Evolutionary conservation across 2,797 vertebrate species (phyloP).

Genomic region (Aphelocoma californica): DNA sequence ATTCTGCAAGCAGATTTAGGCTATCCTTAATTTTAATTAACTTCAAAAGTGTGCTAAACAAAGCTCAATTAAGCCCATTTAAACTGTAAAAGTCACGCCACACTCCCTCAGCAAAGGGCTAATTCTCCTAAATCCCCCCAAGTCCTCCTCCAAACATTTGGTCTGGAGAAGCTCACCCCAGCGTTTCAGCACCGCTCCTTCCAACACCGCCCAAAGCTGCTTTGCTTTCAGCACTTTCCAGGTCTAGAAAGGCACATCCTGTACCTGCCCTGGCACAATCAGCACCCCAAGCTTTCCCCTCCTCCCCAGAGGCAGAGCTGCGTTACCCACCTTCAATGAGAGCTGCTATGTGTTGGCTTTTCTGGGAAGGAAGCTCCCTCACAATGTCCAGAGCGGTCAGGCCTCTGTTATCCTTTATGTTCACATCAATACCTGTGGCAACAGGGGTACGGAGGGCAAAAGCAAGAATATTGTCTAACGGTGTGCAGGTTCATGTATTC

Average conservation of each 20-base stretch:
- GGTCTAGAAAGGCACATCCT: background rate
- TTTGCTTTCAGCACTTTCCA: background rate
- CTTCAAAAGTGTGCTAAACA: conserved; percentile 25
- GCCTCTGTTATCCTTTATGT: conserved; percentile 88
- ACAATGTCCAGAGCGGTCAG: conserved; percentile 92
- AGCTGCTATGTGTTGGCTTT: conserved; percentile 90
- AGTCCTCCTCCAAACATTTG: background rate
- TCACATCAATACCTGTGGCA: conserved; percentile 87
- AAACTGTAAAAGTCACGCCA: background rate
- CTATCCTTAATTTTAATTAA: conserved; percentile 48
- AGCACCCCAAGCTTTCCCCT: background rate
- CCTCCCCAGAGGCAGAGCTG: background rate
- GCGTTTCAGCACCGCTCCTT: background rate
- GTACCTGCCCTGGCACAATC: background rate
- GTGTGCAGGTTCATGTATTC: background rate
- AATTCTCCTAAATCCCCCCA: background rate
- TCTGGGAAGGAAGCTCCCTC: conserved; percentile 94
- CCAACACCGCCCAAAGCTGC: background rate
- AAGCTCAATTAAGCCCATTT: conserved; percentile 46
- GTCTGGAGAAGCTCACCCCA: background rate
- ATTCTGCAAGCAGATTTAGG: conserved; percentile 21
- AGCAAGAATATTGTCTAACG: background rate
- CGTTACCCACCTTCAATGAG: conserved; percentile 85
- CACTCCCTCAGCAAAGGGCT: background rate
- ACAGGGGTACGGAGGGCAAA: background rate